Evolutionary conservation across 2,113 vertebrate species (phyloP), one percentile per base, ranked within the genome.

Genomic region (Centropus bengalensis): DNA sequence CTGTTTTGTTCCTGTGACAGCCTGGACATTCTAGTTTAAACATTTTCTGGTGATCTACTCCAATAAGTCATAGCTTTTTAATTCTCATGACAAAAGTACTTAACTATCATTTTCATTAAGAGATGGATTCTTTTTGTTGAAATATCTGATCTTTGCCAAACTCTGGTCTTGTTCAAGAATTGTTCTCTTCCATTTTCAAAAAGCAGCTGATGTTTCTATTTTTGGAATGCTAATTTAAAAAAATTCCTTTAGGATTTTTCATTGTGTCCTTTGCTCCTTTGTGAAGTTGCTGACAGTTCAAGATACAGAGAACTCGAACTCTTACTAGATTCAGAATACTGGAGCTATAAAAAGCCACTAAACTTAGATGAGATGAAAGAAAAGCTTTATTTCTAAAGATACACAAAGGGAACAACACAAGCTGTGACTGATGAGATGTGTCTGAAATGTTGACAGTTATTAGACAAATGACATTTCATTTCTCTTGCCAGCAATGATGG

Each of bases 371-470:
- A 94, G 66, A 68, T 88, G 85, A 84, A 75, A 91, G 71, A 81
- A 90, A 88, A 88, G 67, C 85, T 90, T 91, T 56, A 38, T 86
- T 95, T 94, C 85, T 74, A 78, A 93, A 96, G 85, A 86, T 96
- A 83, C 88, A 68, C 85, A 73, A 88, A 95, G 73, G 69, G 91
- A 93, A 88, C 95, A 88, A 77, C 79, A 88, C 67, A 85, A 93
- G 69, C 86, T 71, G 45, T 84, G 76, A 64, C 73, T 93, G 90
- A 91, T 93, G 90, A 95, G 73, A 82, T 75, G 85, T 91, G 79
- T 93, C 90, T 94, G 91, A 96, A 93, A 91, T 66, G 89, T 14
- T 91, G 92, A 91, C 94, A 76, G 86, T 90, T 82, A 95, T 88
- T 89, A 93, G 88, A 82, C 64, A 92, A 86, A 93, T 95, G 95